phyloP scores from a whole-genome alignment of 2,888 invertebrate genomes.

The Caenorhabditis auriculariae region DNA sequence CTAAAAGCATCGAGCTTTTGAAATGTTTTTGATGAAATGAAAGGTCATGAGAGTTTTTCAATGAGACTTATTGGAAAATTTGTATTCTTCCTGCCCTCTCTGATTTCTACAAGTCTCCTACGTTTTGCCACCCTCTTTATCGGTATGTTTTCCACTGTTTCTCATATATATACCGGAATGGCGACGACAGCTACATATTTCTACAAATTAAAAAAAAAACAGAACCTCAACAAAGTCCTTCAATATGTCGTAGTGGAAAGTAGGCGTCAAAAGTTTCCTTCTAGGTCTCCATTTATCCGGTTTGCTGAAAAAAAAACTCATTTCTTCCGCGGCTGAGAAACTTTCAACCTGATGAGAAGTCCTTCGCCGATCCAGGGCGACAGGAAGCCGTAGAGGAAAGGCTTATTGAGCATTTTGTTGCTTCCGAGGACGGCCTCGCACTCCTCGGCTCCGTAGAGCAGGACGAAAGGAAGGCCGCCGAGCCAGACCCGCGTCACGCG shows the following conservation, averaged over 20 bases:
- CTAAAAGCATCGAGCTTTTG: conserved; percentile 8
- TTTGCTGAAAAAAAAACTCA: conserved; percentile 46
- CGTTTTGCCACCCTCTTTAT: no score
- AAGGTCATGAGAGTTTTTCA: no score
- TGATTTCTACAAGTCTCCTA: no score
- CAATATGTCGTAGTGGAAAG: conserved; percentile 68
- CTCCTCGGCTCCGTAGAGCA: conserved; percentile 62
- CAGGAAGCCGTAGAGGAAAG: conserved; percentile 66
- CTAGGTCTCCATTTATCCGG: conserved; percentile 66
- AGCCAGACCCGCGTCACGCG: conserved; percentile 58
- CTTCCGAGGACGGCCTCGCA: conserved; percentile 62
- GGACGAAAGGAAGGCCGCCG: conserved; percentile 56
- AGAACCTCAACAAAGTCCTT: conserved; percentile 66
- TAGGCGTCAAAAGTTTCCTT: conserved; percentile 66
- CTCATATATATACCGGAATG: no score
- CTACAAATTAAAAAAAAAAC: no score
- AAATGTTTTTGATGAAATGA: not conserved
- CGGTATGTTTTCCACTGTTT: no score
- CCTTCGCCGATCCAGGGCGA: conserved; percentile 69
- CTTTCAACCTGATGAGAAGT: conserved; percentile 66
- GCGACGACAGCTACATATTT: no score
- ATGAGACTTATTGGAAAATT: no score
- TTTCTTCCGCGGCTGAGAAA: not conserved
- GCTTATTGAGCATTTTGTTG: conserved; percentile 64
- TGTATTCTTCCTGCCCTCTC: no score